phyloP scores from a whole-genome alignment of 2,797 vertebrate genomes.

The Cryptoblepharus egeriae region DNA sequence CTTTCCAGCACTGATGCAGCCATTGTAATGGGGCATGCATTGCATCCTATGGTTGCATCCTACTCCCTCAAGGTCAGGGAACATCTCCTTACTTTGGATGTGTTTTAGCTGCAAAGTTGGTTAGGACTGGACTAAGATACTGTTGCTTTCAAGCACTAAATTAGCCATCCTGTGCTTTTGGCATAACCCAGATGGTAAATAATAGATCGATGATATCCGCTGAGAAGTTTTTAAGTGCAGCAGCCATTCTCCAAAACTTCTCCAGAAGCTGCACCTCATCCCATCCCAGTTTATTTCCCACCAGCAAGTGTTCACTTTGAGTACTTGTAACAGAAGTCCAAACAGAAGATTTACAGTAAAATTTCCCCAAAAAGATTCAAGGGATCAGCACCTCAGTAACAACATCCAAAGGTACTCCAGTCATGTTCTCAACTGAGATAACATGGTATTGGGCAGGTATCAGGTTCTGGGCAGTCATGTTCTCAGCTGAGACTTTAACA shows the following conservation, averaged over 20 bases:
- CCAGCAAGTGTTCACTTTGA: background rate
- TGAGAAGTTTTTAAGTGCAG: background rate
- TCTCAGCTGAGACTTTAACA: background rate
- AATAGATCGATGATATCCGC: constrained; percentile 1
- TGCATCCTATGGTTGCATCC: no score
- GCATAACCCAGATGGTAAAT: background rate
- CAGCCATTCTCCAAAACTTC: constrained; percentile 3
- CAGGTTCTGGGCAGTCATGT: no score
- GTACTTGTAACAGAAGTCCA: background rate
- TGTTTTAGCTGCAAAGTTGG: no score
- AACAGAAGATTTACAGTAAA: background rate
- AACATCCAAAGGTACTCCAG: background rate
- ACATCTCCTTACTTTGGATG: no score
- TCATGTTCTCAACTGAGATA: no score
- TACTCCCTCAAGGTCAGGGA: no score
- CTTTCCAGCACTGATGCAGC: background rate
- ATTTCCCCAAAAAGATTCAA: background rate
- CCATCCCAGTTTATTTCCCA: background rate
- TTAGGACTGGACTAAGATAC: background rate
- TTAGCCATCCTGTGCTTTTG: background rate
- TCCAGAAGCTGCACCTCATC: background rate
- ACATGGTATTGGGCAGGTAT: no score
- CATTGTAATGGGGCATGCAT: background rate
- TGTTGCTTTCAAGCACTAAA: constrained; percentile 3
- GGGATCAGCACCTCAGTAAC: background rate